Evolutionary conservation across 2,113 vertebrate species (phyloP).

Genomic region (Verasper variegatus): DNA sequence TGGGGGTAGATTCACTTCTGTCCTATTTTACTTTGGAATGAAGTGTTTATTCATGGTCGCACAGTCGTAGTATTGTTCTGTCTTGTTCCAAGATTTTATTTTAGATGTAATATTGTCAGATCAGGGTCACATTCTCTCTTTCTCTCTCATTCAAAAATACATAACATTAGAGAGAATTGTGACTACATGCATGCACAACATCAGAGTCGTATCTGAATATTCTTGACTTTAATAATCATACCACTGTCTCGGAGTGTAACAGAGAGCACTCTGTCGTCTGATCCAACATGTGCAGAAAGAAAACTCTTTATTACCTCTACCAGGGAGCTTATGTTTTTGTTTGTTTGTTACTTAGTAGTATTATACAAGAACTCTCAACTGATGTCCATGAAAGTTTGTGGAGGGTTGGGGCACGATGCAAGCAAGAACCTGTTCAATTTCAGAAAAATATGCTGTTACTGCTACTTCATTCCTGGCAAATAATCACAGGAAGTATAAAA

Average conservation of each 20-base stretch:
- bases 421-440: too few relatives aligned
- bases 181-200: background rate
- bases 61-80: background rate
- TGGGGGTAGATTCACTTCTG: constrained; percentile 1
- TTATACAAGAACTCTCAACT: too few relatives aligned
- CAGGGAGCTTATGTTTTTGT: too few relatives aligned
- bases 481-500: too few relatives aligned
- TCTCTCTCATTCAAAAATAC: background rate
- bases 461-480: too few relatives aligned
- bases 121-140: constrained; percentile 7
- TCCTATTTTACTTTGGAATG: background rate
- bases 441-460: too few relatives aligned
- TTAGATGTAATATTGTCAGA: background rate
- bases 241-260: background rate
- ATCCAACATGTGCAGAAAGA: too few relatives aligned
- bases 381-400: too few relatives aligned
- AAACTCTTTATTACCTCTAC: too few relatives aligned
- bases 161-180: background rate
- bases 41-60: background rate
- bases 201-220: background rate
- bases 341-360: too few relatives aligned
- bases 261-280: background rate
- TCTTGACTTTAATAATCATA: background rate
- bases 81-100: constrained; percentile 6
- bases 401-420: too few relatives aligned